phyloP scores from a whole-genome alignment of 2,888 invertebrate species.

The Folsomia candida region DNA sequence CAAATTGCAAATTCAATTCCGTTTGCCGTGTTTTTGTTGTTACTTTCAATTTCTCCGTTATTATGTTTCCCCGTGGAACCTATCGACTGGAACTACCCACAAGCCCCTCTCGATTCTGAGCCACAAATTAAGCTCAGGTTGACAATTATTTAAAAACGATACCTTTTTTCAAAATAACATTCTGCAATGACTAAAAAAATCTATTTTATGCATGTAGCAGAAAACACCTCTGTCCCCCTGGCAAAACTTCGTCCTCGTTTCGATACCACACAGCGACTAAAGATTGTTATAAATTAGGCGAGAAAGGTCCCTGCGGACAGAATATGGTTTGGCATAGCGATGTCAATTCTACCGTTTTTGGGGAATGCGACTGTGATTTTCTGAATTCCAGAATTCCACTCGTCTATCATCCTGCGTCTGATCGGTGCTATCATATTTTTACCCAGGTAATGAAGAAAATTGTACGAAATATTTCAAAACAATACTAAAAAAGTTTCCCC shows the following conservation, averaged over 20 bases:
- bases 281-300: slow-evolving; percentile 19
- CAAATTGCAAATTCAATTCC: no score
- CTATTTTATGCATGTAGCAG: background rate
- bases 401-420: slow-evolving; percentile 19
- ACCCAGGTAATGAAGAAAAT: slow-evolving; percentile 28
- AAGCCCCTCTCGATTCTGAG: background rate
- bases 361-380: slow-evolving; percentile 31
- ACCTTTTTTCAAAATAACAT: background rate
- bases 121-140: background rate
- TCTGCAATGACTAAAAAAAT: background rate
- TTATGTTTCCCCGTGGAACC: background rate
- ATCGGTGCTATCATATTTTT: slow-evolving; percentile 24
- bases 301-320: slow-evolving; percentile 22
- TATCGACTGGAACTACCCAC: no score
- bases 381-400: slow-evolving; percentile 9
- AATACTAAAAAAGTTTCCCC: background rate
- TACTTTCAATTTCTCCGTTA: background rate
- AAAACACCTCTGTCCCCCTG: slow-evolving; percentile 5
- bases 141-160: background rate
- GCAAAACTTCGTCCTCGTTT: slow-evolving; percentile 7
- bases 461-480: no score
- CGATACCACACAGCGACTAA: slow-evolving; percentile 23
- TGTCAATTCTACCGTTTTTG: slow-evolving; percentile 15
- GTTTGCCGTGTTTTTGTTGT: background rate
- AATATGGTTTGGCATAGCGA: slow-evolving; percentile 28